Evolutionary conservation across 1,140 invertebrate species (phyloP), one percentile per base, ranked within the genome.

Genomic region (Drosophila nasuta): DNA sequence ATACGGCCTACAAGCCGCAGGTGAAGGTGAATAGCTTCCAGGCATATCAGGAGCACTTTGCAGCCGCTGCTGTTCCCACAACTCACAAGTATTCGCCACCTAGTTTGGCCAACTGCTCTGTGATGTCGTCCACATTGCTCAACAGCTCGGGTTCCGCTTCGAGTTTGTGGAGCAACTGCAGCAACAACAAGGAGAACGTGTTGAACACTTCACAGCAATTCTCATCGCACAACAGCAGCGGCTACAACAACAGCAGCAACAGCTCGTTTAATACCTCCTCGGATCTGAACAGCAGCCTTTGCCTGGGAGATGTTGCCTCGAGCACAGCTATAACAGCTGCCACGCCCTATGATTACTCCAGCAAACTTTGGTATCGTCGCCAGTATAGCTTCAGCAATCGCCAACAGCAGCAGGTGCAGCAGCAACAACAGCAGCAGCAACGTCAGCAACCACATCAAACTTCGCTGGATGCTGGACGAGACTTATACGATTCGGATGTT

Each of bases 241-340:
- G 17, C 59, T 54, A 30, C 43, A 60, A 30, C 62, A 68, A 51
- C 41, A 70, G 35, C 41, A 70, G 5, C 75, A 70, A 85, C 75
- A 79, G 62, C 17, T 91, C 91, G 3, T 79, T 92, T 6, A 92
- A 91, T 38, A 81, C 91, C n/a, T 81, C 82, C 33, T 56, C 51
- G 17, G 89, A 92, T 10, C 66, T 86, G 0, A 89, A 91, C 33
- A 57, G 48, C 35, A 91, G 87, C 17, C 43, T 82, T 13, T 71
- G 65, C 8, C 49, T 64, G 10, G 59, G 54, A 1, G 70, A 83
- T 30, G 79, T 88, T 15, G 62, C 80, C 15, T 74, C 73, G 2
- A 81, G 74, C 45, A 68, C 74, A 5, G 60, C 51, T 7, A 75
- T 81, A 1, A 59, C 64, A 1, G 58, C 71, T 11, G 68, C 62